phyloP scores from a whole-genome alignment of 1,140 invertebrate genomes.

The Drosophila pallidifrons region DNA sequence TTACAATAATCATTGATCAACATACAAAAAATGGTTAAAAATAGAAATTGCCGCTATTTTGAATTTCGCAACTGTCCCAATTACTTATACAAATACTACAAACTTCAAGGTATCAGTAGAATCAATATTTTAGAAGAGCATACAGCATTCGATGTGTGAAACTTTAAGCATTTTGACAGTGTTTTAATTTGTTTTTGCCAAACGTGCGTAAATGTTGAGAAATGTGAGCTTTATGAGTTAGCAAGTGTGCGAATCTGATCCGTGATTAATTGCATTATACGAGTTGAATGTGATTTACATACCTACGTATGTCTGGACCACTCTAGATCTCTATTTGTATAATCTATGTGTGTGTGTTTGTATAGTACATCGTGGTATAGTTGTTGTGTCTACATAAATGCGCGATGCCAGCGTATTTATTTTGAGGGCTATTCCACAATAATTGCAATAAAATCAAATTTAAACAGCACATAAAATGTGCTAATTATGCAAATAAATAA shows the following conservation, averaged over 20 bases:
- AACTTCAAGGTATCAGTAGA: too few relatives aligned
- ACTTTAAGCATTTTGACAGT: not conserved
- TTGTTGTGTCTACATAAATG: conserved; percentile 12
- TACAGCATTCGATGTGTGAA: not conserved
- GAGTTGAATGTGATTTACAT: conserved; percentile 54
- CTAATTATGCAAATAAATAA: conserved; percentile 74
- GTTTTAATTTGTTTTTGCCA: conserved; percentile 39
- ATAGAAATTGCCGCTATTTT: too few relatives aligned
- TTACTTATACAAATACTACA: too few relatives aligned
- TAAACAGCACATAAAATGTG: conserved; percentile 78
- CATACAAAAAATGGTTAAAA: too few relatives aligned
- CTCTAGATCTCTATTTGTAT: conserved; percentile 8
- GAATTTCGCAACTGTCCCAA: too few relatives aligned
- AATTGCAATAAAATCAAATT: conserved; percentile 77
- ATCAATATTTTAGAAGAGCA: not conserved
- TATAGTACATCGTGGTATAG: not conserved
- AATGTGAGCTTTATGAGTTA: conserved; percentile 67
- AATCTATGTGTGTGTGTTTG: conserved; percentile 10
- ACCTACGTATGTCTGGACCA: not conserved
- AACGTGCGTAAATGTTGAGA: conserved; percentile 72
- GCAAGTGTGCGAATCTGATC: conserved; percentile 61
- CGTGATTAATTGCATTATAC: conserved; percentile 48
- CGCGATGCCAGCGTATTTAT: conserved; percentile 42
- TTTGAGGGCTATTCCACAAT: conserved; percentile 55
- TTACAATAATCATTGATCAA: too few relatives aligned